Conservation (phyloP, 1,140 invertebrate genomes). For the Chionoecetes opilio region DNA sequence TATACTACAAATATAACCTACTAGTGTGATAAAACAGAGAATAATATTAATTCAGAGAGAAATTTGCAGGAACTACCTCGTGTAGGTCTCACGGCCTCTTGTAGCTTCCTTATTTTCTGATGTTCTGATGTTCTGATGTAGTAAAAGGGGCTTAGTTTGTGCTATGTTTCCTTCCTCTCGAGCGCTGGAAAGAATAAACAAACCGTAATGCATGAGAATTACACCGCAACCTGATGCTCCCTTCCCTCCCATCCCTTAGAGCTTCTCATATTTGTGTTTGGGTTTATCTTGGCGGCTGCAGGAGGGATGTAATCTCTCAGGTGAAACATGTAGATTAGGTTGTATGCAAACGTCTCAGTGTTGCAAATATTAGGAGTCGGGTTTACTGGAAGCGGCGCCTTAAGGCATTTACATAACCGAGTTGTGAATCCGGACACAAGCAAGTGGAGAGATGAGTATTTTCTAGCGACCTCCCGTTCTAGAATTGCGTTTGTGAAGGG, state of each 20-base stretch:
- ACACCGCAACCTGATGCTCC: not conserved
- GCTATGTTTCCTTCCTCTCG: not conserved
- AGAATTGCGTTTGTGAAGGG: too few species aligned
- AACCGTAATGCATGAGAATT: conserved; percentile 3
- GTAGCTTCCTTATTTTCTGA: too few species aligned
- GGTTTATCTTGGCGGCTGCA: conserved; percentile 1
- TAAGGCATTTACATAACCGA: conserved; percentile 38
- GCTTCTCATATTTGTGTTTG: conserved; percentile 7
- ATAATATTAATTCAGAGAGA: too few species aligned
- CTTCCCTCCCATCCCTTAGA: too few species aligned
- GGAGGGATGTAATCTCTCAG: conserved; percentile 23
- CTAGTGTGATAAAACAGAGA: too few species aligned
- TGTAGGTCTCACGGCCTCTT: too few species aligned
- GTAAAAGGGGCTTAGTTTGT: not conserved
- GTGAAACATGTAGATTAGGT: conserved; percentile 35
- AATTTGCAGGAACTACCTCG: too few species aligned
- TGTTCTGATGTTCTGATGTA: too few species aligned
- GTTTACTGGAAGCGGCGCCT: not conserved
- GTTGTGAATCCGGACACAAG: not conserved
- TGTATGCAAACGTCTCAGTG: conserved; percentile 9
- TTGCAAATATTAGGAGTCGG: conserved; percentile 38
- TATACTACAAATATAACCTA: too few species aligned
- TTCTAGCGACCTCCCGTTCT: not conserved
- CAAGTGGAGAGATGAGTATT: conserved; percentile 40
- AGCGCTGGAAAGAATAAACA: not conserved